Conservation (phyloP, 2,797 vertebrate genomes). For the Falco novaeseelandiae region DNA sequence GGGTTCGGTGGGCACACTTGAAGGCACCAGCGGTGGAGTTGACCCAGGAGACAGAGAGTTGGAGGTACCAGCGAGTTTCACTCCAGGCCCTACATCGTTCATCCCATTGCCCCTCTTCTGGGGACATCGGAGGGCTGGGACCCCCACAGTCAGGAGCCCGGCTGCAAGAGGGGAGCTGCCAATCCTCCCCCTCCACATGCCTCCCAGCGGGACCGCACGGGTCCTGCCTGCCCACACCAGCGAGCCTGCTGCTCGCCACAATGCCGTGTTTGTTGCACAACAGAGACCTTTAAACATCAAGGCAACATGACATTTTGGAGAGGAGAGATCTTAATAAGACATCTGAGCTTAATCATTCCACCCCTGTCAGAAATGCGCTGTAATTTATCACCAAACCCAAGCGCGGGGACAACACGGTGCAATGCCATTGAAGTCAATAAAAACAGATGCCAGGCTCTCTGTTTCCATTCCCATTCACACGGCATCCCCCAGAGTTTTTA, state of each 20-base stretch:
- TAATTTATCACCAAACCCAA: background rate
- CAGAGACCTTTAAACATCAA: slow-evolving; percentile 32
- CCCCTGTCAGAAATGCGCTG: background rate
- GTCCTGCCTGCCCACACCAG: background rate
- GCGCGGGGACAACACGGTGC: background rate
- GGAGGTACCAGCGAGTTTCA: background rate
- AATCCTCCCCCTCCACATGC: background rate
- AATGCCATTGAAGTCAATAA: background rate
- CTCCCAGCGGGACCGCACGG: background rate
- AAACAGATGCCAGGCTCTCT: background rate
- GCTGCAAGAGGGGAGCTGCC: background rate
- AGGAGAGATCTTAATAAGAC: background rate
- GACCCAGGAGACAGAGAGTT: background rate
- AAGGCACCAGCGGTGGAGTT: fast-evolving
- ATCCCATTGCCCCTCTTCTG: background rate
- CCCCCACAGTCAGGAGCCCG: background rate
- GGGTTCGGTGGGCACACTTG: fast-evolving
- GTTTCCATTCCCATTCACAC: background rate
- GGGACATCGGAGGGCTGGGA: background rate
- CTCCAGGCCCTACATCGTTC: background rate
- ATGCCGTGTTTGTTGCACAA: background rate
- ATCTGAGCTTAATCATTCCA: background rate
- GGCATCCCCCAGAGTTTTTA: background rate
- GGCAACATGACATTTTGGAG: background rate
- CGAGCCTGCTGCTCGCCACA: background rate